Evolutionary conservation across 2,888 invertebrate species (phyloP).

Genomic region (Scaptomyza polygonia): DNA sequence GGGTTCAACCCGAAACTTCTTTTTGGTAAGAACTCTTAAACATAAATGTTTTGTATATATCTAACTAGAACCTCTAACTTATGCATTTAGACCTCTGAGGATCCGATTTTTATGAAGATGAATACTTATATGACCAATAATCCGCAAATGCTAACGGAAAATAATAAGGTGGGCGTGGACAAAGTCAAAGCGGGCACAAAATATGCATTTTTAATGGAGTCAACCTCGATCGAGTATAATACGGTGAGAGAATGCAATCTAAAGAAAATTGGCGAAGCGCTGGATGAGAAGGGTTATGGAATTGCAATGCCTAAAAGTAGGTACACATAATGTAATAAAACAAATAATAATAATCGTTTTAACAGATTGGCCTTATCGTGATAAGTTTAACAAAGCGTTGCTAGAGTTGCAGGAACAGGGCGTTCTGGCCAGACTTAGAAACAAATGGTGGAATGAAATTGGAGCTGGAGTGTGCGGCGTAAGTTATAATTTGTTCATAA

Average conservation of each 20-base stretch:
- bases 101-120: slow-evolving; percentile 91
- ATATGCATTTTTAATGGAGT: slow-evolving; percentile 93
- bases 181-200: slow-evolving; percentile 82
- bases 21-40: slow-evolving; percentile 87
- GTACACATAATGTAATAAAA: background rate
- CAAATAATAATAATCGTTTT: background rate
- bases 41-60: background rate
- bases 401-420: slow-evolving; percentile 94
- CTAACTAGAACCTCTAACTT: background rate
- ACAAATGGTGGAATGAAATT: slow-evolving; percentile 95
- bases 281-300: slow-evolving; percentile 90
- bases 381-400: slow-evolving; percentile 91
- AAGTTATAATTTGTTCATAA: slow-evolving; percentile 48
- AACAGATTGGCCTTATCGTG: slow-evolving; percentile 87
- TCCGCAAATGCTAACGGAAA: slow-evolving; percentile 84
- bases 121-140: slow-evolving; percentile 90
- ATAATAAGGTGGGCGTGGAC: slow-evolving; percentile 86
- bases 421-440: slow-evolving; percentile 89
- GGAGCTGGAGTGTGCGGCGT: slow-evolving; percentile 90
- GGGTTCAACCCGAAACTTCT: slow-evolving; percentile 95
- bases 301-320: slow-evolving; percentile 89
- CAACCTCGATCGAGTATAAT: slow-evolving; percentile 90
- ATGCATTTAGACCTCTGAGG: slow-evolving; percentile 87
- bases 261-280: slow-evolving; percentile 86
- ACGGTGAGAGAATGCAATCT: slow-evolving; percentile 88